These are phyloP conservation scores for Scortum barcoo DNA, from an alignment of 2,113 vertebrate species.

Conservation along the genomic window DNA sequence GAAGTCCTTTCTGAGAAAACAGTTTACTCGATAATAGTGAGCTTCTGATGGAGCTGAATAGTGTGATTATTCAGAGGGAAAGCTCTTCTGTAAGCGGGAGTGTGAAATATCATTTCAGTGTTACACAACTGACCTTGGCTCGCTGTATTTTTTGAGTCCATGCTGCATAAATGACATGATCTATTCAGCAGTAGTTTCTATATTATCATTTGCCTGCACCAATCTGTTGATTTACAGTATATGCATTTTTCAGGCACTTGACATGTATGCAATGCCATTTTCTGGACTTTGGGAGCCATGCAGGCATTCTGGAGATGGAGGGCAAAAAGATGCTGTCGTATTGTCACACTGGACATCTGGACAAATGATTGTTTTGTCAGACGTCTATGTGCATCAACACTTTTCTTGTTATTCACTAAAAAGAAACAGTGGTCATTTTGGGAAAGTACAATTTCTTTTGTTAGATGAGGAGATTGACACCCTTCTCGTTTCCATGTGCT, in stretches of 20 bases:
- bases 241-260: neutral
- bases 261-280: neutral
- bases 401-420: neutral
- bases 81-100: neutral
- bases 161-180: neutral
- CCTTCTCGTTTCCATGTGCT: neutral
- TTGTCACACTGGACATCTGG: constrained; percentile 27
- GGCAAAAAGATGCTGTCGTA: neutral
- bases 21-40: neutral
- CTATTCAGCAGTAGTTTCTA: neutral
- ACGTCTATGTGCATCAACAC: neutral
- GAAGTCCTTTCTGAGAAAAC: neutral
- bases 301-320: neutral
- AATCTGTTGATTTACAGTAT: constrained; percentile 1
- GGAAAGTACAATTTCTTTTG: neutral
- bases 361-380: constrained; percentile 24
- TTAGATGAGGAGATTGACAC: neutral
- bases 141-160: neutral
- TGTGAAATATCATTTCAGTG: neutral
- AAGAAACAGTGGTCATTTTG: neutral
- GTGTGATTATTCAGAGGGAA: neutral
- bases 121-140: neutral
- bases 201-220: neutral
- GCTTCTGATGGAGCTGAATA: neutral
- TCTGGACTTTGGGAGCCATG: neutral